Conservation (phyloP, 2,797 vertebrate species). For the Ficedula albicollis region DNA sequence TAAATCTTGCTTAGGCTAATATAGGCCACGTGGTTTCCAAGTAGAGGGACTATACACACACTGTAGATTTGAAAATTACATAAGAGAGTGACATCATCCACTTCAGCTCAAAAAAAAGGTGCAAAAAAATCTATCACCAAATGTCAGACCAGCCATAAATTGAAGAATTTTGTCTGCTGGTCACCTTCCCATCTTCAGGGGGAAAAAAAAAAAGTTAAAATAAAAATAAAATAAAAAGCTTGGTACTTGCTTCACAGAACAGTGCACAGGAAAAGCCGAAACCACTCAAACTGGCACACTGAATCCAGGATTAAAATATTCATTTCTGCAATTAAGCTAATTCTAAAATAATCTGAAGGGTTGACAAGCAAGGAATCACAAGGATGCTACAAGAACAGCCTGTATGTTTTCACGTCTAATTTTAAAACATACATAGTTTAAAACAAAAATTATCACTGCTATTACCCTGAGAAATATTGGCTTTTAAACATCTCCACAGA, state of each 20-base stretch:
- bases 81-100: not conserved
- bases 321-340: not conserved
- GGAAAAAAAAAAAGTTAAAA: not conserved
- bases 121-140: not conserved
- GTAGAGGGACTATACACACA: not conserved
- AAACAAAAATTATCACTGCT: not conserved
- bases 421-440: not conserved
- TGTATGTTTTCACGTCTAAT: not conserved
- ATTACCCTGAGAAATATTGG: not conserved
- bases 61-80: not conserved
- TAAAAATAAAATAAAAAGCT: no score
- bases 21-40: not conserved
- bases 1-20: not conserved
- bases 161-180: not conserved
- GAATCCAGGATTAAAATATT: not conserved
- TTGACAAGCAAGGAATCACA: not conserved
- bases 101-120: not conserved
- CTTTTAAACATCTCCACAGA: not conserved
- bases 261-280: not conserved
- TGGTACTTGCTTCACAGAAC: not conserved
- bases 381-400: not conserved
- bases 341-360: not conserved
- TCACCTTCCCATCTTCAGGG: not conserved
- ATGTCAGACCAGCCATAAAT: not conserved
- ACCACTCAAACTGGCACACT: not conserved